A percentile compares a stretch with the other conserved stretches of the same genome.
phyloP scores from a whole-genome alignment of 2,797 vertebrate genomes.

The Hippocampus kuda region DNA sequence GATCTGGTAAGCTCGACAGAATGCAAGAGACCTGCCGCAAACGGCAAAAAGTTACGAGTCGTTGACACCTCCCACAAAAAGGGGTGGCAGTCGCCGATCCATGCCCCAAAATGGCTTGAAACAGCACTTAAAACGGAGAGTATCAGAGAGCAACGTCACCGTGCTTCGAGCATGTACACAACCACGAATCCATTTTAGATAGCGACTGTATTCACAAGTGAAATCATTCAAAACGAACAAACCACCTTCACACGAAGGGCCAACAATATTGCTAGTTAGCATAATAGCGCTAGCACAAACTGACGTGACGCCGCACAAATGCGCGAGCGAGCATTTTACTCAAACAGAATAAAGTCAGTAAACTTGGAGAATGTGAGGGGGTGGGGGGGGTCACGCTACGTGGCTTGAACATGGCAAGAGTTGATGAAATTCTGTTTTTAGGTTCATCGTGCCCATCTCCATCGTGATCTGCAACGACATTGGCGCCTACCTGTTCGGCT shows the following conservation, averaged over 20 bases:
- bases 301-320: not conserved
- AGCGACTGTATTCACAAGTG: no score
- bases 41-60: no score
- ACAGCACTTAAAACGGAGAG: not conserved
- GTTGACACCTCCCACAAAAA: not conserved
- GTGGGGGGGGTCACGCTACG: no score
- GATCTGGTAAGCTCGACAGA: conserved; percentile 87
- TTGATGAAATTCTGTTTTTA: conserved; percentile 36
- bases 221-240: no score
- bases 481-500: conserved; percentile 92
- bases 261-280: no score
- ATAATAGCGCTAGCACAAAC: not conserved
- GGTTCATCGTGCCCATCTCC: conserved; percentile 95
- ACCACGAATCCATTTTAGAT: no score
- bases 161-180: no score
- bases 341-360: no score
- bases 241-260: no score
- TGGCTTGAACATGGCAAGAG: not conserved
- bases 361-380: no score
- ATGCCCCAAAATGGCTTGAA: not conserved
- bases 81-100: not conserved
- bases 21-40: not conserved
- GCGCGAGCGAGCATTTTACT: not conserved
- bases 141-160: no score
- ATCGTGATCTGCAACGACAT: conserved; percentile 98